Conservation (phyloP, 2,113 vertebrate species). For the Notarius quadriscutis region DNA sequence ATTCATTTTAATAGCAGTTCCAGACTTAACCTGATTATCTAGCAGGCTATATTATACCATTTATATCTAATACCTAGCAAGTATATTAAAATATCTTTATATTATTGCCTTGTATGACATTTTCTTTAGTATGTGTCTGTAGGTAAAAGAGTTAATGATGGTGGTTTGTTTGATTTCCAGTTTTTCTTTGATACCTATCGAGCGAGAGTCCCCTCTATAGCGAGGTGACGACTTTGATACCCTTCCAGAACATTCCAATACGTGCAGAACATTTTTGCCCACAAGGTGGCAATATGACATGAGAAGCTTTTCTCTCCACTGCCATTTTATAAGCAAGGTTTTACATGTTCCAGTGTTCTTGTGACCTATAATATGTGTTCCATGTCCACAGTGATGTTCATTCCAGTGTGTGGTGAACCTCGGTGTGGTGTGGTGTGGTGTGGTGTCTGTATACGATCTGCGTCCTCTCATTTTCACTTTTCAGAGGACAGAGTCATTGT, state of each 20-base stretch:
- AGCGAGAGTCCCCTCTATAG: neutral
- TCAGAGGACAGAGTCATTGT: too few species aligned
- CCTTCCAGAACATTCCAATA: conserved; percentile 49
- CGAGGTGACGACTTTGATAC: neutral
- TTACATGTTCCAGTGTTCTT: neutral
- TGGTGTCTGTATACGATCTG: neutral
- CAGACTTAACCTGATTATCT: neutral
- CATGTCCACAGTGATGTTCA: conserved; percentile 20
- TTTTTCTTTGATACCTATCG: neutral
- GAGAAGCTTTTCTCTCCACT: conserved; percentile 39
- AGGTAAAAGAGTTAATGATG: neutral
- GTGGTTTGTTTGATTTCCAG: too few species aligned
- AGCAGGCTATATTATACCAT: neutral
- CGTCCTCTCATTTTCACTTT: conserved; percentile 36
- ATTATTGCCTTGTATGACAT: neutral
- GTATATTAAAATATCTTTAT: neutral
- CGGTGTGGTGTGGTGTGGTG: conserved; percentile 35
- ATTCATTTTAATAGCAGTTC: neutral
- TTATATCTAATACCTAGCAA: neutral
- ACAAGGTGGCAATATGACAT: conserved; percentile 68
- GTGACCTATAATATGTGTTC: conserved; percentile 18
- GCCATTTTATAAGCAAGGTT: conserved; percentile 53
- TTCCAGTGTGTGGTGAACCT: conserved; percentile 30
- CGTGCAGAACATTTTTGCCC: conserved; percentile 45
- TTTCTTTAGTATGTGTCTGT: neutral